Base-by-base conservation (phyloP, 2,113 vertebrate species). In the Phylloscopus trochilus region DNA sequence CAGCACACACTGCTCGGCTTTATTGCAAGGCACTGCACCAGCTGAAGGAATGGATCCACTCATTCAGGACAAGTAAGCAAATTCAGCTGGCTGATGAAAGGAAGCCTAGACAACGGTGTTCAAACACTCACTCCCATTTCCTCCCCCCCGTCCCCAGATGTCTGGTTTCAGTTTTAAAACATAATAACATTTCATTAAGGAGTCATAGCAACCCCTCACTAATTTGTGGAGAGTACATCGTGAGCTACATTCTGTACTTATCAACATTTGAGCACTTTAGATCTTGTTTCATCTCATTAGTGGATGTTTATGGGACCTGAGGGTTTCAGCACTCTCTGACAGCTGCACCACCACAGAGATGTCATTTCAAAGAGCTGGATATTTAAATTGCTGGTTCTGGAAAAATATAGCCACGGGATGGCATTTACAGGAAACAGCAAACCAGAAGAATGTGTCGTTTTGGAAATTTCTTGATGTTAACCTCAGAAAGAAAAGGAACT, bases 31-130 rank as follows among this genome's bases (percentile, higher is more conserved):
- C 83, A 68, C 59, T 84, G 84, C 80, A 94, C 78, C 87, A 92
- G 92, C 94, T 94, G 94, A 94, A 95, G 90, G 90, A 97, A 97
- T 96, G 91, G 75, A 96, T 94, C 95, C 79, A 85, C 95, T 96
- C 82, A 96, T 96, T 96, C 95, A 94, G 83, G 93, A 96, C 92
- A 96, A 95, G 82, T 88, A 97, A 97, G 55, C 68, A 95, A 91
- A 97, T 96, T 95, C 94, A 95, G 82, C 90, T 97, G 80, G 83
- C 91, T 95, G 83, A 84, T 96, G 93, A 96, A 95, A 95, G 84
- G 87, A 94, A 97, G 84, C 91, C 90, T 96, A 90, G 58, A 87
- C 94, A 93, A 92, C 69, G 73, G 41, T 88, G 76, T 95, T 97
- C 90, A 97, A 93, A 87, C 83, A 95, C 77, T 95, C 46, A 7